phyloP scores from a whole-genome alignment of 2,113 vertebrate species.

The Gymnogyps californianus region DNA sequence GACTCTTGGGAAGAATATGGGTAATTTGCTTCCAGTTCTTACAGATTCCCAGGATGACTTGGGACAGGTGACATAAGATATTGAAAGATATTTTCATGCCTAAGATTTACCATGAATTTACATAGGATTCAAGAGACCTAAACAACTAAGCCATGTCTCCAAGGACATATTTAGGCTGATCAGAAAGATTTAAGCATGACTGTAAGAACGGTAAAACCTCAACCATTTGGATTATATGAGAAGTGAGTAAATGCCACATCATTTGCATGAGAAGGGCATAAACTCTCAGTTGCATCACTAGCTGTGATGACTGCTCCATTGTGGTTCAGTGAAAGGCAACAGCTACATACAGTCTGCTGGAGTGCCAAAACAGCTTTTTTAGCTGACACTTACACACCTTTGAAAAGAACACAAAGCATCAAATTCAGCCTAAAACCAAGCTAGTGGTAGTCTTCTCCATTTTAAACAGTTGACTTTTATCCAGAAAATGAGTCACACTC shows the following conservation, averaged over 20 bases:
- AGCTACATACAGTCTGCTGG: neutral
- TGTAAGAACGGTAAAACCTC: neutral
- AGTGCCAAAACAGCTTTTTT: neutral
- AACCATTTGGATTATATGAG: neutral
- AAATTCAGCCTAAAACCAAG: neutral
- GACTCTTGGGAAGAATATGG: neutral
- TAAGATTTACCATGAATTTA: neutral
- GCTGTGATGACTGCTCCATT: neutral
- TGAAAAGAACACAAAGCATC: neutral
- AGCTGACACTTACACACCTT: neutral
- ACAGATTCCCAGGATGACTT: neutral
- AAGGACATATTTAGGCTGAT: neutral
- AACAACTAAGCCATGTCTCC: neutral
- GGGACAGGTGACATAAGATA: neutral
- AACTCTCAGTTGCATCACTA: neutral
- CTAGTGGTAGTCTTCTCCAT: neutral
- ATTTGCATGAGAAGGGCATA: neutral
- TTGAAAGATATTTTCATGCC: neutral
- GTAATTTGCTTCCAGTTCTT: neutral
- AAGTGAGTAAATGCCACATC: neutral
- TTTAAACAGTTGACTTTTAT: neutral
- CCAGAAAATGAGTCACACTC: neutral
- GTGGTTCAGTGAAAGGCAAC: neutral
- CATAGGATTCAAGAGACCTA: neutral
- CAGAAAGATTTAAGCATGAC: neutral